Conservation (phyloP, 2,113 vertebrate species). For the Chroicocephalus ridibundus region DNA sequence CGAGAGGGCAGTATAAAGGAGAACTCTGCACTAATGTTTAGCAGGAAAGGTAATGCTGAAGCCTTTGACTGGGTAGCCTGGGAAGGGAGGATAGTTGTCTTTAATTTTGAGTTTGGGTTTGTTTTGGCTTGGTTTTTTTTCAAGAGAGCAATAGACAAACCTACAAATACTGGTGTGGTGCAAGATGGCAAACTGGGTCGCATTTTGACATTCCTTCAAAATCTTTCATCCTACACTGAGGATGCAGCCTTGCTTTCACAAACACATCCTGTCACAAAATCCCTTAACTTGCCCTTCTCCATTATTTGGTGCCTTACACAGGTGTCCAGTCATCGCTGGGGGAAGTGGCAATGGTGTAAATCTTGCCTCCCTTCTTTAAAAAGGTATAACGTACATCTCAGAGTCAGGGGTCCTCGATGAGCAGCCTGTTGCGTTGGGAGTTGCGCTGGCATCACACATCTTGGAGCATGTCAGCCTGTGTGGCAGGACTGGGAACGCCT, state of each 20-base stretch:
- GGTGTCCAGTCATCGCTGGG: background rate
- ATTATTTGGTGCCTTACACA: background rate
- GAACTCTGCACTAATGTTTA: background rate
- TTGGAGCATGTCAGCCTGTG: background rate
- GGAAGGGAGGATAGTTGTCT: background rate
- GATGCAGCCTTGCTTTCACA: background rate
- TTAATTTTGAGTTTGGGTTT: background rate
- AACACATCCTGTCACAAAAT: background rate
- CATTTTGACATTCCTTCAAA: background rate
- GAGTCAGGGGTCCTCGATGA: background rate
- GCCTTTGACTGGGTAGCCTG: background rate
- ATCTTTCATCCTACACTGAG: background rate
- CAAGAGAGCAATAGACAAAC: background rate
- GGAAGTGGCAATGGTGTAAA: background rate
- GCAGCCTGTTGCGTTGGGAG: background rate
- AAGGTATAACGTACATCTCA: accelerated
- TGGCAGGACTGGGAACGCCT: background rate
- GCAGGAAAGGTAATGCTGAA: background rate
- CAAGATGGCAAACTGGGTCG: background rate
- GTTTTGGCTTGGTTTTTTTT: background rate
- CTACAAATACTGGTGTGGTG: background rate
- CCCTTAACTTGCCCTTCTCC: background rate
- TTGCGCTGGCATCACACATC: background rate
- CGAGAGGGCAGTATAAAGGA: background rate
- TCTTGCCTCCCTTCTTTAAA: background rate